phyloP scores from a whole-genome alignment of 2,113 vertebrate species.

The Xiphophorus couchianus region DNA sequence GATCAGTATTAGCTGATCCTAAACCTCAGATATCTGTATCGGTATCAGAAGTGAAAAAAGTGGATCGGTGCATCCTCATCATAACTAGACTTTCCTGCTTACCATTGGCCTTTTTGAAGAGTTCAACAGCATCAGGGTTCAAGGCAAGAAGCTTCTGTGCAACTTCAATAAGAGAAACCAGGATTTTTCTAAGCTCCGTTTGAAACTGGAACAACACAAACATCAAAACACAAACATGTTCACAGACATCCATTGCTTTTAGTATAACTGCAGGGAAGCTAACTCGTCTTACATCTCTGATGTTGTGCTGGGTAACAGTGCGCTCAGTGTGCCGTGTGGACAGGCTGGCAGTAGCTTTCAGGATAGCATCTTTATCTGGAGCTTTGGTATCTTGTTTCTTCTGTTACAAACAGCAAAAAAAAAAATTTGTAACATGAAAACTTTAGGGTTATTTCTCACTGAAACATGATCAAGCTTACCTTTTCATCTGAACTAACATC shows the following conservation, averaged over 20 bases:
- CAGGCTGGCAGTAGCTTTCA: slow-evolving; percentile 89
- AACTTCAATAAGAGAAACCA: slow-evolving; percentile 97
- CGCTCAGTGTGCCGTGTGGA: slow-evolving; percentile 86
- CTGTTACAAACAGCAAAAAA: slow-evolving; percentile 66
- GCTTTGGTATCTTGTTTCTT: slow-evolving; percentile 96
- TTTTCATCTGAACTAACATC: slow-evolving; percentile 93
- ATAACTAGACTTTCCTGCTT: slow-evolving; percentile 26
- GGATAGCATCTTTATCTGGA: slow-evolving; percentile 94
- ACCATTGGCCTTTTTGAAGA: slow-evolving; percentile 98
- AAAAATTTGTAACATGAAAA: background rate
- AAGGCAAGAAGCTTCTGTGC: slow-evolving; percentile 95
- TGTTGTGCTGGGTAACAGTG: slow-evolving; percentile 88
- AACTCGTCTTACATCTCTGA: slow-evolving; percentile 86
- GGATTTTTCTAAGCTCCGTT: slow-evolving; percentile 95
- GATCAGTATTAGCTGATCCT: no score
- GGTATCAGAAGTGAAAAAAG: no score
- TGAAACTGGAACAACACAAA: slow-evolving; percentile 86
- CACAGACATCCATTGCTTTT: background rate
- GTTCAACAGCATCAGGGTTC: slow-evolving; percentile 96
- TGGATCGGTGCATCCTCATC: no score
- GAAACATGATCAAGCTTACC: slow-evolving; percentile 64
- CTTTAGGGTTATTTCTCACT: background rate
- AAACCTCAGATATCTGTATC: no score
- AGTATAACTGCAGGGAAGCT: background rate
- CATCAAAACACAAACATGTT: background rate